phyloP scores from a whole-genome alignment of 2,797 vertebrate genomes.

The Bovichtus diacanthus region DNA sequence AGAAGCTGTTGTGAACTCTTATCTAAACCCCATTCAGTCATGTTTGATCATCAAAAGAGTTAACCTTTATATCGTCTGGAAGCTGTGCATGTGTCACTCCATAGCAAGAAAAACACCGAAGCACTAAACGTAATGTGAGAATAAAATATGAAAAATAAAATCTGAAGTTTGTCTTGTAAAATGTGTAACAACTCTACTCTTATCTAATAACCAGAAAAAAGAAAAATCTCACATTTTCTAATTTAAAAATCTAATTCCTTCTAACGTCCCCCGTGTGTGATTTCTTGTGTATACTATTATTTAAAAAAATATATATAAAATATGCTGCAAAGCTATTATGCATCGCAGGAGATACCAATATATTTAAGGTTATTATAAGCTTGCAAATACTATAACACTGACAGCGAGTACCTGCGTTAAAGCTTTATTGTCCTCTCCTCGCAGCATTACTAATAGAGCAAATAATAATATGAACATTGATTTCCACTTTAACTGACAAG shows the following conservation, averaged over 20 bases:
- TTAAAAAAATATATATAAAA: constrained; percentile 4
- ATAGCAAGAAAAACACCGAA: constrained; percentile 1
- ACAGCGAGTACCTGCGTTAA: constrained; percentile 55
- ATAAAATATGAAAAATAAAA: constrained; percentile 28
- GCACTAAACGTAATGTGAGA: background rate
- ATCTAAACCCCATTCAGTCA: constrained; percentile 60
- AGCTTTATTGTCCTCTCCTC: constrained; percentile 39
- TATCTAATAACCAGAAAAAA: background rate
- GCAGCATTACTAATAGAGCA: constrained; percentile 59
- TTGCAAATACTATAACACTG: constrained; percentile 33
- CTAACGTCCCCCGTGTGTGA: background rate
- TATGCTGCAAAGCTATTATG: background rate
- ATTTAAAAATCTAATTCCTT: background rate
- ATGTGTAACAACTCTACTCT: background rate
- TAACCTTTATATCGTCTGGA: constrained; percentile 44
- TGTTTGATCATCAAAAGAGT: constrained; percentile 61
- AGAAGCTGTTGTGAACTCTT: constrained; percentile 70
- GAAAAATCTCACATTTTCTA: background rate
- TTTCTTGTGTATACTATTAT: constrained; percentile 3
- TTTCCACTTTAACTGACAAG: constrained; percentile 78
- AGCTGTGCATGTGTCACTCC: constrained; percentile 20
- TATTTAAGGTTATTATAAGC: constrained; percentile 29
- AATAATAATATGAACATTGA: constrained; percentile 74
- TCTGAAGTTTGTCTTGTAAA: background rate
- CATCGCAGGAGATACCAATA: background rate